A percentile compares a stretch with the other conserved stretches of the same genome.
Conservation (phyloP, 2,113 vertebrate genomes). For the Calonectris borealis region DNA sequence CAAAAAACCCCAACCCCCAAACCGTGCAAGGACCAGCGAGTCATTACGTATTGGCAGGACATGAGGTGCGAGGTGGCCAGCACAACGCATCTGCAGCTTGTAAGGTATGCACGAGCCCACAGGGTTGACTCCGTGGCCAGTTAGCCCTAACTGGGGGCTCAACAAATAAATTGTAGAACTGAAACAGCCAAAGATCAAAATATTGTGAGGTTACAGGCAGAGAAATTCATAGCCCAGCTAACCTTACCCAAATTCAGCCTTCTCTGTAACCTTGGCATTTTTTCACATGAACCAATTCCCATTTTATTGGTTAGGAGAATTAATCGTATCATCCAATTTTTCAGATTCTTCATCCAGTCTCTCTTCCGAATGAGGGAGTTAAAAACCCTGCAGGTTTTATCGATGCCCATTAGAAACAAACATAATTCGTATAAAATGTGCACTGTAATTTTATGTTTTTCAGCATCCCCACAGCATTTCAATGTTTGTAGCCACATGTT, state of each 20-base stretch:
- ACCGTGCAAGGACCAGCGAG: accelerated
- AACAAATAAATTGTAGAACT: not conserved
- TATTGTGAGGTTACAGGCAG: not conserved
- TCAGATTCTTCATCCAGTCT: not conserved
- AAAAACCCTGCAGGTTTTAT: not conserved
- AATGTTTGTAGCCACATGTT: not conserved
- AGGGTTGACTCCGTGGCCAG: not conserved
- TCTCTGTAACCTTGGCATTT: not conserved
- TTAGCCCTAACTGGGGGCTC: not conserved
- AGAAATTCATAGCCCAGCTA: not conserved
- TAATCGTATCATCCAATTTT: not conserved
- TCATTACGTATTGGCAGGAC: not conserved
- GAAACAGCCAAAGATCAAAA: not conserved
- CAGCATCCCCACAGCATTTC: not conserved
- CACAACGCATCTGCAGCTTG: not conserved
- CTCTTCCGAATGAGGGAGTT: not conserved
- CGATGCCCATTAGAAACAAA: not conserved
- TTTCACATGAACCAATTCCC: not conserved
- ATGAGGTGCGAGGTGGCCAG: not conserved
- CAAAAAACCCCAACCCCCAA: not conserved
- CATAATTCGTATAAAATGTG: not conserved
- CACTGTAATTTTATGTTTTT: not conserved
- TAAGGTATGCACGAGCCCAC: not conserved
- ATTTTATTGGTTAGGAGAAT: not conserved
- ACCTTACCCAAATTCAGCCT: not conserved